Evolutionary conservation across 2,888 invertebrate species (phyloP).

Genomic region (Nomada flava): DNA sequence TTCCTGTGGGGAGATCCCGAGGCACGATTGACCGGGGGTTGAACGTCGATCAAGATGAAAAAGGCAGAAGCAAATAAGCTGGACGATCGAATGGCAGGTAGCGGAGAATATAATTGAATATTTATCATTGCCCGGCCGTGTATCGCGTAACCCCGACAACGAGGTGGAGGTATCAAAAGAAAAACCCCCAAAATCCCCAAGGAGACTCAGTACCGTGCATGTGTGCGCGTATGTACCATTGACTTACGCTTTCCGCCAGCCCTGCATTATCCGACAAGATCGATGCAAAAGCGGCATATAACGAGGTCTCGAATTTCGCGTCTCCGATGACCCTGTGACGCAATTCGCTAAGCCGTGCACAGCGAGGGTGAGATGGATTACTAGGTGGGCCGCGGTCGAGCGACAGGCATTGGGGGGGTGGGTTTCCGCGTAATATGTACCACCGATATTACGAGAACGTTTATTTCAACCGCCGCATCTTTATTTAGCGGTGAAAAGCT

Average conservation of each 20-base stretch:
- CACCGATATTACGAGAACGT: neutral
- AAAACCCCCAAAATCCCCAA: neutral
- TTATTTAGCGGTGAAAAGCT: neutral
- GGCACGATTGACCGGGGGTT: neutral
- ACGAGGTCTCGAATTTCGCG: conserved; percentile 59
- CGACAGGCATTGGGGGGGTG: conserved; percentile 19
- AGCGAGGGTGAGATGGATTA: conserved; percentile 20
- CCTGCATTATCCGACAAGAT: conserved; percentile 65
- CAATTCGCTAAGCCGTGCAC: conserved; percentile 49
- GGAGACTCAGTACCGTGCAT: neutral
- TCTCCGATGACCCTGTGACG: conserved; percentile 56
- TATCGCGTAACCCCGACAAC: no score
- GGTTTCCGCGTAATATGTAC: neutral
- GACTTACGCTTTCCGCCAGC: conserved; percentile 67
- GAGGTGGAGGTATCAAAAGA: no score
- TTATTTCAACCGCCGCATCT: neutral
- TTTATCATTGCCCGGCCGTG: no score
- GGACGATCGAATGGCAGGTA: neutral
- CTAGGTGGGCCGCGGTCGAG: neutral
- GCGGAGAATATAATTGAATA: no score
- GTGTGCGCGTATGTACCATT: conserved; percentile 57
- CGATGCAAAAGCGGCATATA: conserved; percentile 66
- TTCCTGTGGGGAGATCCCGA: neutral
- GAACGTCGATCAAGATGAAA: neutral
- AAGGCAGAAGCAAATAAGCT: neutral